phyloP scores from a whole-genome alignment of 2,113 vertebrate genomes.

The Silurus meridionalis region DNA sequence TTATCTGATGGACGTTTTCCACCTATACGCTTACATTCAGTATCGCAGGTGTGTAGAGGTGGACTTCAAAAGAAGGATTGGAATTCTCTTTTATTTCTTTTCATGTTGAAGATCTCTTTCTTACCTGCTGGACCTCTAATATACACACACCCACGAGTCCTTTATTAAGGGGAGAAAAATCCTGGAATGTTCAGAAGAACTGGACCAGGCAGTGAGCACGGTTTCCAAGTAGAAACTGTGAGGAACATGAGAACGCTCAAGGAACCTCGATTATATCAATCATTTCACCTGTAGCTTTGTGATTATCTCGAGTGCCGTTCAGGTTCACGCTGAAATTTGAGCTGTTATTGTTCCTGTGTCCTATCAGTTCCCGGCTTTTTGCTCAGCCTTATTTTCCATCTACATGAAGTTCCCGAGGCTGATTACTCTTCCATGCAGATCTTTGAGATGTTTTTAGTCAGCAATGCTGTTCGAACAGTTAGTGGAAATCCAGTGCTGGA shows the following conservation, averaged over 20 bases:
- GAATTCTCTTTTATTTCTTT: not conserved
- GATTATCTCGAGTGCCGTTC: no score
- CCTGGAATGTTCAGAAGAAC: not conserved
- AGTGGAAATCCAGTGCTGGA: no score
- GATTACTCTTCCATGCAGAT: no score
- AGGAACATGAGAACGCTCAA: not conserved
- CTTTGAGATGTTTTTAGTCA: no score
- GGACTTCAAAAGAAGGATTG: not conserved
- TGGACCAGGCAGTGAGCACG: not conserved
- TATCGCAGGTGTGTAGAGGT: not conserved
- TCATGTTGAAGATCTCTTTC: not conserved
- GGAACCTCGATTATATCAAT: not conserved
- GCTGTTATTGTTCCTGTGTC: no score
- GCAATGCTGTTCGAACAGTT: no score
- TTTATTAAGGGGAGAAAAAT: not conserved
- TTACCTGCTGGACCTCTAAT: not conserved
- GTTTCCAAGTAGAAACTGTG: not conserved
- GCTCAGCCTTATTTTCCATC: no score
- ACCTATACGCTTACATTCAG: not conserved
- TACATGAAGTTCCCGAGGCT: no score
- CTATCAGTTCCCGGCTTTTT: no score
- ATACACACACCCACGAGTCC: not conserved
- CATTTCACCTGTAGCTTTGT: no score
- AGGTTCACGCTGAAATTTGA: no score
- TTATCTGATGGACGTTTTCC: not conserved